Evolutionary conservation across 2,888 invertebrate genomes (phyloP), one percentile per base, ranked within the genome.

Genomic region (Coenonympha arcania): DNA sequence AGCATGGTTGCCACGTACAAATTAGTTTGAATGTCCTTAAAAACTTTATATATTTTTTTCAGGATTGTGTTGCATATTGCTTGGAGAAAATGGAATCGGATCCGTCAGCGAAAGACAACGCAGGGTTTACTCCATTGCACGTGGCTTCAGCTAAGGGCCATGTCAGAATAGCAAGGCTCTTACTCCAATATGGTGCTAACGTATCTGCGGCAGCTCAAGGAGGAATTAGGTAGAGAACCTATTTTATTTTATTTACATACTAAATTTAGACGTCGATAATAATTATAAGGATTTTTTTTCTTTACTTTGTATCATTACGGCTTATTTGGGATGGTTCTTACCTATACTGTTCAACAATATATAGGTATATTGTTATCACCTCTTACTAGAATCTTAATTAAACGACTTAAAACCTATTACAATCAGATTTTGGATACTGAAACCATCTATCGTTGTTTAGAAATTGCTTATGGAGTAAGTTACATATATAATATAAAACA

Each of bases 201-300:
- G 95, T 94, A 50, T 95, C 95, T 54, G 95, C 94, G 65, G 94
- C 95, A 48, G 96, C 97, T 1, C 93, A 94, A 68, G 96, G 97
- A 40, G 97, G 97, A 51, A 95, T 95, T 56, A 89, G 93, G 93
- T 93, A 75, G 48, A 39, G 28, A 33, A 6, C 31, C 8, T 26
- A 8, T 15, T 15, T 15, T 26, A 8, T 15, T 15, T 8, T 31
- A n/a, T n/a, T n/a, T n/a, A n/a, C n/a, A n/a, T n/a, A n/a, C n/a
- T n/a, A n/a, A n/a, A n/a, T n/a, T n/a, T n/a, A n/a, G n/a, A n/a
- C n/a, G n/a, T n/a, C n/a, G n/a, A n/a, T n/a, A n/a, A n/a, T n/a
- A n/a, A n/a, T n/a, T n/a, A n/a, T n/a, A n/a, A n/a, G n/a, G n/a
- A n/a, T n/a, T n/a, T n/a, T n/a, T n/a, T n/a, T n/a, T n/a, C n/a